Percentiles rank a stretch among this genome's conserved stretches.
phyloP scores from a whole-genome alignment of 2,113 vertebrate genomes.

The Eulemur rufifrons region DNA sequence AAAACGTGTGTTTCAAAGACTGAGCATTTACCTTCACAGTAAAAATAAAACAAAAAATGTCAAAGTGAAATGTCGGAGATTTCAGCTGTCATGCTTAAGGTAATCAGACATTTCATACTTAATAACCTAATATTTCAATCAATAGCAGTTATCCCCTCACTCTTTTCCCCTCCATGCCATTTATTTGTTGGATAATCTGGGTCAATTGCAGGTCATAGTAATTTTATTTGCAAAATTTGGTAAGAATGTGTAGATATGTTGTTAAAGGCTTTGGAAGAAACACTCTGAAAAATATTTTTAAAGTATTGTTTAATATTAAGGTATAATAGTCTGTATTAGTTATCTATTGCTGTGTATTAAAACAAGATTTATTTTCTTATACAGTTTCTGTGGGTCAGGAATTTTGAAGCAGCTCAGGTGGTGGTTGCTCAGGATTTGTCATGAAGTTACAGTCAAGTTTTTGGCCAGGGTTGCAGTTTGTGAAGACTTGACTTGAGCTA shows the following conservation, averaged over 20 bases:
- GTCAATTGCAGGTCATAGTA: not conserved
- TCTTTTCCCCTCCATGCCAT: not conserved
- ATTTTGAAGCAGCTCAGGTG: not conserved
- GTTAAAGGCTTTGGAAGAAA: not conserved
- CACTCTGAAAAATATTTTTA: not conserved
- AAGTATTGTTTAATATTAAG: not conserved
- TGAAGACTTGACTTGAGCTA: not conserved
- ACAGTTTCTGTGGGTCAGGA: not conserved
- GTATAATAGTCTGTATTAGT: not conserved
- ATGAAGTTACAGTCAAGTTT: not conserved
- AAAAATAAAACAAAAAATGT: too few species aligned
- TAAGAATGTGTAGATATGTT: not conserved
- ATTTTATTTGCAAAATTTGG: slow-evolving; percentile 35
- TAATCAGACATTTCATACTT: too few species aligned
- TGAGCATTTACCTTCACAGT: too few species aligned
- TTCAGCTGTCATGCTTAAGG: too few species aligned
- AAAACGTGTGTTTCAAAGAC: too few species aligned
- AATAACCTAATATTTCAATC: not conserved
- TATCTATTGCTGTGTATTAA: not conserved
- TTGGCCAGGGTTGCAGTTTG: not conserved
- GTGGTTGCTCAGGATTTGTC: not conserved
- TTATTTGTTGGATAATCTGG: not conserved
- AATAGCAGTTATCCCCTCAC: not conserved
- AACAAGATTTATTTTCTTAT: not conserved
- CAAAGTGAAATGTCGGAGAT: too few species aligned